Evolutionary conservation across 2,113 vertebrate species (phyloP), one percentile per base, ranked within the genome.

Genomic region (Misgurnus anguillicaudatus): DNA sequence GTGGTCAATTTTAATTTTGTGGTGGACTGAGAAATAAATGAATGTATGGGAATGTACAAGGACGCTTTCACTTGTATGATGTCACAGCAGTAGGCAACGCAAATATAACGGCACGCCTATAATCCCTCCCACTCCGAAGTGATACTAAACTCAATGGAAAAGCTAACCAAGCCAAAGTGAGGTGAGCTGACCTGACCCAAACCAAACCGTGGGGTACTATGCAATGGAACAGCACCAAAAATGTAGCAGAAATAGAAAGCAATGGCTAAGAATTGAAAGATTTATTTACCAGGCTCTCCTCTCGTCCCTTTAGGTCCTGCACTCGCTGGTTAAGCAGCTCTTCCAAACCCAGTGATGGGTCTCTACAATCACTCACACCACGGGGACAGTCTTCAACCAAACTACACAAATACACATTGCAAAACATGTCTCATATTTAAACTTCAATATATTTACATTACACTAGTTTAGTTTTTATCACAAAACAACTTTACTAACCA

Each of bases 321-420:
- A 89, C 87, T 75, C 92, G 88, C 61, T 94, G 93, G 3, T 83
- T 92, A 2, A 97, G 90, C 19, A 96, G 86, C 41, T 94, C 93
- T 83, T 96, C 94, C 71, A 97, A 88, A 10, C 90, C 92, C 55
- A 97, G 81, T 70, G 93, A 77, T 0, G 92, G 92, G 53, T 90
- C 89, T 68, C 84, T 91, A 81, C 96, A 96, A 72, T 95, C 95
- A 31, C 64, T 88, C 47, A 96, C 87, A 0, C 94, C 96, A 68
- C 90, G 89, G 14, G 92, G 90, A 84, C 92, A 95, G 73, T 94
- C 93, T 11, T 94, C 93, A 71, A 95, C 95, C 85, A 97, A 85
- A 89, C 96, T 96, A 69, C 0, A 17, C 16, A 53, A 16, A 55
- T 14, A 53, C 9, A 77, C n/a, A 31, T 7, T 21, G 2, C 14